Evolutionary conservation across 2,888 invertebrate species (phyloP), one percentile per base, ranked within the genome.

Genomic region (Patella pellucida): DNA sequence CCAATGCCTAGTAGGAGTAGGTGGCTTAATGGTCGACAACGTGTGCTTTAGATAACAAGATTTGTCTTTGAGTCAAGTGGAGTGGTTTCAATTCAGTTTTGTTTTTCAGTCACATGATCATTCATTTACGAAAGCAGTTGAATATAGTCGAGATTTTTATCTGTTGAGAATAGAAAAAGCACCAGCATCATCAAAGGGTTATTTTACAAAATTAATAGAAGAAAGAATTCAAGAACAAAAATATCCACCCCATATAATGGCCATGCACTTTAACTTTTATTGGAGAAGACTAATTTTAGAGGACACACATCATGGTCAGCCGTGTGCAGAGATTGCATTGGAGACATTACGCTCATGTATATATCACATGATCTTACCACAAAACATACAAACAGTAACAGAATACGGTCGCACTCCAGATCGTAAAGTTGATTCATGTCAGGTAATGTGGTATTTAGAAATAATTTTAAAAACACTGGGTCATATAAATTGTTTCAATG

Each of bases 211-310:
- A 23, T 23, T 68, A 16, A 51, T 79, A 14, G 31, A 12, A 14
- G 69, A 77, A 56, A 71, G 77, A 54, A 54, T 77, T 16, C 19
- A 68, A 15, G 51, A 50, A 2, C 68, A 52, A 12, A 16, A 54
- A 50, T 82, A 80, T 52, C 82, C 85, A 2, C 69, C 79, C 31
- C 79, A 78, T 68, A 69, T 87, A 16, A 81, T 89, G 82, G 81
- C 83, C 14, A 87, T 88, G 82, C 86, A 88, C 72, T 82, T 84
- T 27, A 84, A 84, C 72, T 85, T 89, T 73, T 89, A 89, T 82
- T 89, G 89, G 89, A 86, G 87, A 54, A 80, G 88, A 15, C 82
- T 85, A 81, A 62, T 88, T 69, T 71, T 86, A 27, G 85, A 87
- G 72, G 88, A 87, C 68, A 82, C 79, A 19, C 73, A 71, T 3